Evolutionary conservation across 2,888 invertebrate species (phyloP).

Genomic region (Tribolium freemani): DNA sequence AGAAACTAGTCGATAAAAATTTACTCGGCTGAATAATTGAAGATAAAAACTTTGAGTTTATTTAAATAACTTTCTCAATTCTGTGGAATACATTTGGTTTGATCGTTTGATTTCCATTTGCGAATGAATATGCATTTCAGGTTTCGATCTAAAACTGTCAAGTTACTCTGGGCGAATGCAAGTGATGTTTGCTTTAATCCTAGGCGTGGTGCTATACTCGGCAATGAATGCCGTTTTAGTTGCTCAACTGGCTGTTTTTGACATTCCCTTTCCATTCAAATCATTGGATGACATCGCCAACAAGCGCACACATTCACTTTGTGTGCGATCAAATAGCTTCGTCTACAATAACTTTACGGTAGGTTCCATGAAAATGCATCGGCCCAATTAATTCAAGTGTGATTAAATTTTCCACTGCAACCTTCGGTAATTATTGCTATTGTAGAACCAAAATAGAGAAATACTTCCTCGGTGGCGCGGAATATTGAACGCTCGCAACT

Average conservation of each 20-base stretch:
- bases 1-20: neutral
- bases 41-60: neutral
- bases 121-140: constrained; percentile 50
- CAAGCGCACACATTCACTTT: constrained; percentile 63
- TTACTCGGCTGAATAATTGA: neutral
- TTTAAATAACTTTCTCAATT: too few species aligned
- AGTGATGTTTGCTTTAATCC: constrained; percentile 58
- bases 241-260: constrained; percentile 65
- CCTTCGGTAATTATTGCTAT: constrained; percentile 9
- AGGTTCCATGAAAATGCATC: constrained; percentile 30
- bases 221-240: constrained; percentile 65
- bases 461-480: constrained; percentile 57
- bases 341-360: constrained; percentile 64
- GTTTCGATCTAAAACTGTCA: constrained; percentile 59
- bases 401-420: neutral
- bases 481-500: constrained; percentile 63
- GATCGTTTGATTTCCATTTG: neutral
- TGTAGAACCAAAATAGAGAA: constrained; percentile 47
- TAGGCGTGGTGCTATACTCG: constrained; percentile 61
- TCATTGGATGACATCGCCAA: constrained; percentile 63
- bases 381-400: constrained; percentile 8
- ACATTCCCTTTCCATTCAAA: constrained; percentile 62
- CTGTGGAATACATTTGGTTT: too few species aligned
- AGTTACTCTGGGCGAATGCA: constrained; percentile 60
- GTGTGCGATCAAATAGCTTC: constrained; percentile 66